These are phyloP conservation scores for Malacosoma neustria DNA, from an alignment of 2,888 invertebrate genomes.

Conservation along the genomic window DNA sequence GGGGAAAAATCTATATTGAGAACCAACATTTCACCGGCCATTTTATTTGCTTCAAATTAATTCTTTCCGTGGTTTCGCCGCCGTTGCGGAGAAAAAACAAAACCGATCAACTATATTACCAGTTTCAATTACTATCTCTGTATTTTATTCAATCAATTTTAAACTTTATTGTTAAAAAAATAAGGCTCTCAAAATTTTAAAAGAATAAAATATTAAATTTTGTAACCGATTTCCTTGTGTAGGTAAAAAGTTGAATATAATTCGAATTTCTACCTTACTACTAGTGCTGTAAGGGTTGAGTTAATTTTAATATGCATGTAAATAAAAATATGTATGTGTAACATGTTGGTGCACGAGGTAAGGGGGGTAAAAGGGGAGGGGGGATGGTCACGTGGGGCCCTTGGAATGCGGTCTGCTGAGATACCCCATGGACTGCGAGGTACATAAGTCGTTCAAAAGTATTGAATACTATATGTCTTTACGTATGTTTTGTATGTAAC, in stretches of 20 bases:
- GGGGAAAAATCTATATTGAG: no score
- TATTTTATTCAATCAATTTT: not conserved
- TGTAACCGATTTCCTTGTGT: slow-evolving; percentile 15
- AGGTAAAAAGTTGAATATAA: slow-evolving; percentile 1
- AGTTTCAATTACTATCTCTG: not conserved
- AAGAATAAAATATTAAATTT: no score
- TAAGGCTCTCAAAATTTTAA: no score
- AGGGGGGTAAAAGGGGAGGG: slow-evolving; percentile 27
- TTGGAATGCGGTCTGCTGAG: slow-evolving; percentile 66
- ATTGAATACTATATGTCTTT: not conserved
- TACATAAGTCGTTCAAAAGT: slow-evolving; percentile 12
- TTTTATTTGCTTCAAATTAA: slow-evolving; percentile 65
- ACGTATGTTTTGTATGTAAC: not conserved
- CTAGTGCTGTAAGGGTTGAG: slow-evolving; percentile 8
- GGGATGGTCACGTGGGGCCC: slow-evolving; percentile 35
- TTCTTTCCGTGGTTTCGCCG: slow-evolving; percentile 64
- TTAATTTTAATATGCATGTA: slow-evolving; percentile 8
- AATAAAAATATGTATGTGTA: slow-evolving; percentile 15
- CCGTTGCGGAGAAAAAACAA: slow-evolving; percentile 48
- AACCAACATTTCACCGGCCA: slow-evolving; percentile 32
- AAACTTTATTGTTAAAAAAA: no score
- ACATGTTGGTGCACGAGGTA: slow-evolving; percentile 34
- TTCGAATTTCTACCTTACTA: slow-evolving; percentile 21
- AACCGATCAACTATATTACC: slow-evolving; percentile 33
- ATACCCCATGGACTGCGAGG: slow-evolving; percentile 51